Evolutionary conservation across 2,797 vertebrate species (phyloP), one percentile per base, ranked within the genome.

Genomic region (Masticophis lateralis): DNA sequence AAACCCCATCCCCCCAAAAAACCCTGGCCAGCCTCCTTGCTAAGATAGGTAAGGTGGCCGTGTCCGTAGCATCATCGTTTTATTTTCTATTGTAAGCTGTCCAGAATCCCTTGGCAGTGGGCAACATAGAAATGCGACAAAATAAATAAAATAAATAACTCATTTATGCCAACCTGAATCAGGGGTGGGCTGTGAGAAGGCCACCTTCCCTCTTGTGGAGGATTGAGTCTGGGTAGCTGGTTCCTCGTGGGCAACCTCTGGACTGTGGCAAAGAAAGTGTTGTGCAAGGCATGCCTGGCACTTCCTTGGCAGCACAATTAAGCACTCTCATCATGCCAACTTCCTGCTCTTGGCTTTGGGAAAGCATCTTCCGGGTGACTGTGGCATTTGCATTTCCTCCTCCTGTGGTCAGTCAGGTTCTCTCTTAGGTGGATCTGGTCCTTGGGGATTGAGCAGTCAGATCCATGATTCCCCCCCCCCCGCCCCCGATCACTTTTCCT

Each of bases 21-120:
- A 4, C 0, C 27, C 28, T 66, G 4, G 27, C 27, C 32, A 74
- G 16, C n/a, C n/a, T 32, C n/a, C n/a, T n/a, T 69, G n/a, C 66
- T 69, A 32, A 32, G n/a, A 18, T 6, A 20, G 16, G 3, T 18
- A 18, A 37, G 16, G 69, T 20, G n/a, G 6, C 32, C 18, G 69
- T 7, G 13, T 2, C 28, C 12, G 0, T 18, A 3, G 2, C n/a
- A 18, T 8, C n/a, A 37, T 37, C 2, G 37, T 37, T 37, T 37
- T 37, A 37, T 37, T 37, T 2, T 37, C 37, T 37, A 2, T 37
- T 37, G 37, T 37, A 37, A 37, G 37, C 37, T 2, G 37, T 37
- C 37, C 37, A 37, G 37, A 37, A 2, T 37, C 37, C 37, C 37
- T 37, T 37, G 37, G 37, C 37, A 37, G 37, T 37, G 37, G 37